phyloP scores from a whole-genome alignment of 2,113 vertebrate genomes.

The Neolamprologus variostigma region DNA sequence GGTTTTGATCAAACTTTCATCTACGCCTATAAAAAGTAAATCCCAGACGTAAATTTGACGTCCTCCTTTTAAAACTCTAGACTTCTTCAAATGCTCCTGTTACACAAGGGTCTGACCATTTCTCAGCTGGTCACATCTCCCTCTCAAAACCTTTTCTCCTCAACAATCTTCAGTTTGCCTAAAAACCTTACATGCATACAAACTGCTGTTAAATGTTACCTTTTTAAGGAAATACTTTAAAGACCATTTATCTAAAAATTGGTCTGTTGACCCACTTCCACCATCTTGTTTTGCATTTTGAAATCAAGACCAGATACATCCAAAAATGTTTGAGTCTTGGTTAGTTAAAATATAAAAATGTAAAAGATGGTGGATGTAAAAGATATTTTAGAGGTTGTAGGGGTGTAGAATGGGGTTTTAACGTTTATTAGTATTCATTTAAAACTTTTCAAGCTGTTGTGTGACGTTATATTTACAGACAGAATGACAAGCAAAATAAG shows the following conservation, averaged over 20 bases:
- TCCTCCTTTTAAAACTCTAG: background rate
- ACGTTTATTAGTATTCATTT: background rate
- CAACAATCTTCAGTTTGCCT: background rate
- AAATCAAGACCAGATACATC: background rate
- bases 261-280: background rate
- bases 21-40: background rate
- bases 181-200: background rate
- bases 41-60: background rate
- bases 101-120: background rate
- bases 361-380: background rate
- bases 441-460: background rate
- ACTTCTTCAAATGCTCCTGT: background rate
- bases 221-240: background rate
- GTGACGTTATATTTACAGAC: background rate
- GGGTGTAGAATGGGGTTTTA: background rate
- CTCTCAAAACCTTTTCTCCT: background rate
- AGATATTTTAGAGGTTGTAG: background rate
- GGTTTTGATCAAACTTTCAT: background rate
- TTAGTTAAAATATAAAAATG: background rate
- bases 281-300: background rate
- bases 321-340: background rate
- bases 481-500: background rate
- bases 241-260: background rate
- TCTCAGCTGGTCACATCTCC: background rate
- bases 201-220: background rate